Evolutionary conservation across 2,797 vertebrate genomes (phyloP).

Genomic region (Typhlichthys eigenmanni): DNA sequence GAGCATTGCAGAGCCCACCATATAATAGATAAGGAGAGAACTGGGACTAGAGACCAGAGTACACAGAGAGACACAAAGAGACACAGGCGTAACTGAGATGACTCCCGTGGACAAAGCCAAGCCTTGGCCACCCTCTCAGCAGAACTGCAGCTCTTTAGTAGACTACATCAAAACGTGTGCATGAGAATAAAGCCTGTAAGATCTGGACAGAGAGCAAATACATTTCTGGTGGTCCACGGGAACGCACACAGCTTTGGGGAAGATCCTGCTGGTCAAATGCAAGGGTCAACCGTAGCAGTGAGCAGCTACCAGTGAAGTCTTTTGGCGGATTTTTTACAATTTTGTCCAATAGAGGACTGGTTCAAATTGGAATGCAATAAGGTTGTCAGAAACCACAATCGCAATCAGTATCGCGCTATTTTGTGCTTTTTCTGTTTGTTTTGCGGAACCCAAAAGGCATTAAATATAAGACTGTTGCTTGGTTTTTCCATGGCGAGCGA

Average conservation of each 20-base stretch:
- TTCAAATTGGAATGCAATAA: slow-evolving; percentile 11
- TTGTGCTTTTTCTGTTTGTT: neutral
- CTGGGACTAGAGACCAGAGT: slow-evolving; percentile 67
- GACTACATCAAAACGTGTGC: slow-evolving; percentile 75
- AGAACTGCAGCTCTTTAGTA: slow-evolving; percentile 74
- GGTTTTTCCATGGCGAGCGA: slow-evolving; percentile 80
- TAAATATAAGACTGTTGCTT: slow-evolving; percentile 40
- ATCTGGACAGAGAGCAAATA: slow-evolving; percentile 45
- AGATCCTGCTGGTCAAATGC: slow-evolving; percentile 74
- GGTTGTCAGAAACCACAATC: slow-evolving; percentile 3
- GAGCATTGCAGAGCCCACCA: slow-evolving; percentile 87
- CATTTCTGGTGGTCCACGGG: slow-evolving; percentile 51
- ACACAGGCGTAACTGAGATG: slow-evolving; percentile 79
- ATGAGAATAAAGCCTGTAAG: slow-evolving; percentile 74
- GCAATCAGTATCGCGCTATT: slow-evolving; percentile 2
- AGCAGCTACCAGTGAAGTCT: slow-evolving; percentile 38
- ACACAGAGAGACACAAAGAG: slow-evolving; percentile 58
- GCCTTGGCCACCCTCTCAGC: slow-evolving; percentile 80
- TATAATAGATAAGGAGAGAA: slow-evolving; percentile 86
- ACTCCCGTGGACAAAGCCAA: slow-evolving; percentile 75
- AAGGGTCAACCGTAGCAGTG: slow-evolving; percentile 73
- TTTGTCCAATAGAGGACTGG: slow-evolving; percentile 14
- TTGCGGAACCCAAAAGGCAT: slow-evolving; percentile 41
- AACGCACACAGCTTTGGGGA: slow-evolving; percentile 57
- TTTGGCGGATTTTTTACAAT: slow-evolving; percentile 20